A percentile compares a stretch with the other conserved stretches of the same genome.
Evolutionary conservation across 2,888 invertebrate species (phyloP).

Genomic region (Aphelenchoides bicaudatus): DNA sequence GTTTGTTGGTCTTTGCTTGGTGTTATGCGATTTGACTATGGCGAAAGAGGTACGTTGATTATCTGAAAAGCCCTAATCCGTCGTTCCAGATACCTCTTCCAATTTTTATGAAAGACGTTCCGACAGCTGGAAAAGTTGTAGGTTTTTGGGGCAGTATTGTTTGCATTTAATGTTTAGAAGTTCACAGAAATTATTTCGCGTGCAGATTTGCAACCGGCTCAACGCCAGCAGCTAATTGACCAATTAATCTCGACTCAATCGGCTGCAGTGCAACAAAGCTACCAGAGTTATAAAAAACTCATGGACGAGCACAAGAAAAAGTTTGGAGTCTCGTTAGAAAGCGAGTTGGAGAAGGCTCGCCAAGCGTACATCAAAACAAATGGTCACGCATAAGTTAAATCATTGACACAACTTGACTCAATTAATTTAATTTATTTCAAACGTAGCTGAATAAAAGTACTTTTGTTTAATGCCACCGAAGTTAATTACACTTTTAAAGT

Average conservation of each 20-base stretch:
- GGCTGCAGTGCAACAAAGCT: slow-evolving; percentile 2
- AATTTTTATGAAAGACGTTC: not conserved
- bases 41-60: too few relatives aligned
- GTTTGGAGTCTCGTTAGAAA: slow-evolving; percentile 12
- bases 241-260: not conserved
- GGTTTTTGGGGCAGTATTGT: too few relatives aligned
- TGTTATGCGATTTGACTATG: too few relatives aligned
- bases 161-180: slow-evolving; percentile 3
- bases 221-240: slow-evolving; percentile 1
- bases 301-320: not conserved
- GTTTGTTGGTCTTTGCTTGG: too few relatives aligned
- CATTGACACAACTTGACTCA: too few relatives aligned
- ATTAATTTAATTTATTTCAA: too few relatives aligned
- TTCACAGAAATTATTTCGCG: not conserved
- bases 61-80: too few relatives aligned
- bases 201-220: not conserved
- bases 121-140: slow-evolving; percentile 1
- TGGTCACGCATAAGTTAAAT: too few relatives aligned
- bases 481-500: too few relatives aligned
- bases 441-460: too few relatives aligned
- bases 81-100: not conserved
- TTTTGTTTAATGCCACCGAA: too few relatives aligned
- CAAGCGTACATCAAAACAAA: not conserved
- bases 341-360: slow-evolving; percentile 8
- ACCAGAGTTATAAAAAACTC: not conserved